These are phyloP conservation scores for Ormia ochracea DNA, from an alignment of 2,888 invertebrate genomes.

Conservation along the genomic window DNA sequence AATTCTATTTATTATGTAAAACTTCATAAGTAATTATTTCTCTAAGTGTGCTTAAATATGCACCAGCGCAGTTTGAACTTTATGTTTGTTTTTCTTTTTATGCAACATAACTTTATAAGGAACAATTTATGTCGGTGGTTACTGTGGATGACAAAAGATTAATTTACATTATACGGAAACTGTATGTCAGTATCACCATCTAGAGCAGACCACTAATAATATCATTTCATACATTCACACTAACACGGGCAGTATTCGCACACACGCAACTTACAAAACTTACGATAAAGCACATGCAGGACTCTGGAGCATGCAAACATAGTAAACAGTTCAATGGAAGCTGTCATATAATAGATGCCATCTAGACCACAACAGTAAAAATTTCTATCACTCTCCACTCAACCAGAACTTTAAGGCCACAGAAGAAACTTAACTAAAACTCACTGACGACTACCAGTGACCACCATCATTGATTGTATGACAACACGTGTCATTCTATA, in stretches of 20 bases:
- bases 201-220: constrained; percentile 50
- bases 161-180: constrained; percentile 70
- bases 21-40: no score
- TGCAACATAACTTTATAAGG: neutral
- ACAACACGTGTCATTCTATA: constrained; percentile 14
- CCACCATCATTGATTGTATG: constrained; percentile 50
- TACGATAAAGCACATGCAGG: neutral
- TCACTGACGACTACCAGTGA: constrained; percentile 8
- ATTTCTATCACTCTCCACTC: neutral
- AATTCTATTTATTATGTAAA: neutral
- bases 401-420: neutral
- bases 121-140: constrained; percentile 40
- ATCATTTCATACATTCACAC: constrained; percentile 24
- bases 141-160: constrained; percentile 60
- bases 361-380: neutral
- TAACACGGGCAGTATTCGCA: neutral
- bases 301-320: constrained; percentile 3
- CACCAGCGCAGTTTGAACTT: neutral
- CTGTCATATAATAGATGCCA: neutral
- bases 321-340: neutral
- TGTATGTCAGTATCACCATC: constrained; percentile 66
- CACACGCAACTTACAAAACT: neutral
- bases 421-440: constrained; percentile 34
- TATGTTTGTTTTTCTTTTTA: neutral
- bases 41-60: neutral